A percentile compares a stretch with the other conserved stretches of the same genome.
Evolutionary conservation across 2,113 vertebrate species (phyloP).

Genomic region (Xiphorhynchus elegans): DNA sequence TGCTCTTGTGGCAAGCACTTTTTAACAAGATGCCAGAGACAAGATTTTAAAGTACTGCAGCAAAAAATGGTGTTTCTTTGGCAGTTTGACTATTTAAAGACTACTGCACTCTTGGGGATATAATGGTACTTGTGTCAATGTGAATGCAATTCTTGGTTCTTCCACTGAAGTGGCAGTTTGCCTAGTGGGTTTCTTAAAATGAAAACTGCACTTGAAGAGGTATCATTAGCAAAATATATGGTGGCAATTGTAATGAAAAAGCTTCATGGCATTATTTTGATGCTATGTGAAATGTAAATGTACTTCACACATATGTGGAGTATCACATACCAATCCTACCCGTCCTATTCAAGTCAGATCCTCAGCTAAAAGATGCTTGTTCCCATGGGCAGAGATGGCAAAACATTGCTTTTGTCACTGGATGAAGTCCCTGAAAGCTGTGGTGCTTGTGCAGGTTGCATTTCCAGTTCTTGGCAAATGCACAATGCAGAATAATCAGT

Average conservation of each 20-base stretch:
- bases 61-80: not conserved
- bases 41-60: not conserved
- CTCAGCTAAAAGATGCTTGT: not conserved
- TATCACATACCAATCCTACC: not conserved
- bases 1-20: not conserved
- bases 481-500: not conserved
- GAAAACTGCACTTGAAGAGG: not conserved
- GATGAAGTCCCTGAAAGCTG: not conserved
- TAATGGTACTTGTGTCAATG: not conserved
- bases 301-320: not conserved
- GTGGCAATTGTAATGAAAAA: not conserved
- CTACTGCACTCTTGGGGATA: slow-evolving; percentile 11
- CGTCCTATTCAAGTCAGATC: not conserved
- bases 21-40: not conserved
- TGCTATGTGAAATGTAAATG: not conserved
- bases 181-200: not conserved
- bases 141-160: not conserved
- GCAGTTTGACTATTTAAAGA: not conserved
- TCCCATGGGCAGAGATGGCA: not conserved
- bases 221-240: not conserved
- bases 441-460: not conserved
- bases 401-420: not conserved
- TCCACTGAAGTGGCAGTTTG: not conserved
- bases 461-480: not conserved
- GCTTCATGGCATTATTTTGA: not conserved